Evolutionary conservation across 2,888 invertebrate genomes (phyloP).

Genomic region (Hypercompe scribonia): DNA sequence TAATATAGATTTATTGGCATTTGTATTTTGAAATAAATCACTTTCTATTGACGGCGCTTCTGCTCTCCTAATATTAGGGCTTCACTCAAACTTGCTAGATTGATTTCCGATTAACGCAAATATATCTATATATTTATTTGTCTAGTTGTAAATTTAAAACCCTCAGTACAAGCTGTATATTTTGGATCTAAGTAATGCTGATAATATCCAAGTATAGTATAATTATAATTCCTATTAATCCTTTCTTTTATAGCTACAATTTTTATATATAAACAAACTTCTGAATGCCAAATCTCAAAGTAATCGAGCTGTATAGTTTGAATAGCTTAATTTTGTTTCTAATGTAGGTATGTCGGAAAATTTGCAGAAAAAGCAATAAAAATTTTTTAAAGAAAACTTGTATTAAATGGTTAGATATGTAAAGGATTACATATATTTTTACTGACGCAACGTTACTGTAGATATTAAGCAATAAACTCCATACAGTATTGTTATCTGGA

Average conservation of each 20-base stretch:
- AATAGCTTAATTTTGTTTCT: constrained; percentile 41
- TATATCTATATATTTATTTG: not conserved
- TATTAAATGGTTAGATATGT: constrained; percentile 36
- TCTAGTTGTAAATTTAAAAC: not conserved
- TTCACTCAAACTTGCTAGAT: not conserved
- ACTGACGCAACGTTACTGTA: constrained; percentile 5
- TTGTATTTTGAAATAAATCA: not conserved
- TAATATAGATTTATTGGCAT: not conserved
- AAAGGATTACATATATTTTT: constrained; percentile 23
- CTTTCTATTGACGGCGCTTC: not conserved
- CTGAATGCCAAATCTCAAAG: constrained; percentile 2
- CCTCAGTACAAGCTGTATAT: not conserved
- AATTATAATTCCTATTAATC: not conserved
- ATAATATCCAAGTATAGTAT: not conserved
- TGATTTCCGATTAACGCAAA: not conserved
- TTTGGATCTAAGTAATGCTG: not conserved
- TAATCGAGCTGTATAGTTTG: constrained; percentile 33
- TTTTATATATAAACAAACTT: not conserved
- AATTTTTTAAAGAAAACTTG: constrained; percentile 21
- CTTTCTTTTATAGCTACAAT: not conserved
- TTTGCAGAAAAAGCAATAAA: constrained; percentile 47
- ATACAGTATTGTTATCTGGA: constrained; percentile 2
- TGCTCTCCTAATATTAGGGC: not conserved
- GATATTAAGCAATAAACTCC: constrained; percentile 11
- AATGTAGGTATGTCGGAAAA: constrained; percentile 36